Percentiles rank a stretch among this genome's conserved stretches.
Evolutionary conservation across 2,113 vertebrate species (phyloP).

Genomic region (Gopherus evgoodei): DNA sequence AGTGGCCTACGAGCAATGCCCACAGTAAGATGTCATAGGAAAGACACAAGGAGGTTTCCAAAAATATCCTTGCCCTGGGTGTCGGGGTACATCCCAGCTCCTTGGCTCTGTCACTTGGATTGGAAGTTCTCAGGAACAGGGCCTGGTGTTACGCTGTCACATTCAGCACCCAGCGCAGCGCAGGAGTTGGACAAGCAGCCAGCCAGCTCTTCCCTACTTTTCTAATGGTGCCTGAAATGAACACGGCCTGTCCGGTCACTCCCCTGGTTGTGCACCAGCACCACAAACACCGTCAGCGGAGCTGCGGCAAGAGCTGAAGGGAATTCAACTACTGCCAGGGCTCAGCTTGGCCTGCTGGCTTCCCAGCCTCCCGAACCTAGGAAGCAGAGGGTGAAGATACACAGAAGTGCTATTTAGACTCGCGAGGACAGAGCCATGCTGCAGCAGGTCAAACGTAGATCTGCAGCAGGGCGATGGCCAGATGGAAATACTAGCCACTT

Average conservation of each 20-base stretch:
- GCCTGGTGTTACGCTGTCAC: background rate
- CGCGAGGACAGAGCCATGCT: background rate
- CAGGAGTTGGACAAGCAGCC: background rate
- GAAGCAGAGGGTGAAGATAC: background rate
- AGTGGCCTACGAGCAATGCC: background rate
- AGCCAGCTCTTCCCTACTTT: background rate
- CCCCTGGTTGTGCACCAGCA: accelerated
- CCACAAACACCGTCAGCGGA: background rate
- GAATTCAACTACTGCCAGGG: background rate
- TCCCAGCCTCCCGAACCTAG: background rate
- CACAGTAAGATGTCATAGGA: background rate
- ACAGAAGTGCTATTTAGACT: background rate
- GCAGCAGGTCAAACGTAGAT: background rate
- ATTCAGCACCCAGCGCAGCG: accelerated
- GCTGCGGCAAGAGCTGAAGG: background rate
- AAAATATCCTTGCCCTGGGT: too few species aligned
- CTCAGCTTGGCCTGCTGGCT: background rate
- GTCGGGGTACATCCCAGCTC: too few species aligned
- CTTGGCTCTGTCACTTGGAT: too few species aligned
- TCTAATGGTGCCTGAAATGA: background rate
- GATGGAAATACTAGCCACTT: background rate
- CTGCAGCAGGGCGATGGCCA: background rate
- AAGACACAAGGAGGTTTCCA: too few species aligned
- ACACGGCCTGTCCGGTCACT: background rate
- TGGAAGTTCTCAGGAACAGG: background rate